Evolutionary conservation across 2,888 invertebrate genomes (phyloP).

Genomic region (Drosophila paucipuncta): DNA sequence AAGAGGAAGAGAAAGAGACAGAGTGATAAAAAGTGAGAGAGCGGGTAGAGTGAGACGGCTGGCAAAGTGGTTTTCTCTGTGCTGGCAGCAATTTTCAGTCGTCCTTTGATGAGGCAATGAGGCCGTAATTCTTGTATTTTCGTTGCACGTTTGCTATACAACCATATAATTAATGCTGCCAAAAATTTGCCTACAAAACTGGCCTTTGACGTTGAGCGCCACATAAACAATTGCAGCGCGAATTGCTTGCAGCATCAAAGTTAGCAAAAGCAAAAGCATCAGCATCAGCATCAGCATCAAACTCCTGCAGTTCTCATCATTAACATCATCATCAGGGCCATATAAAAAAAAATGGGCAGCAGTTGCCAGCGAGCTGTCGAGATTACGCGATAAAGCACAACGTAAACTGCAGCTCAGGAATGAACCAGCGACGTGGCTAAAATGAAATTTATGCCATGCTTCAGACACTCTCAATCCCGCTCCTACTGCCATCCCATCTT

Average conservation of each 20-base stretch:
- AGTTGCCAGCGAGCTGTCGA: slow-evolving; percentile 61
- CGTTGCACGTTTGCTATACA: slow-evolving; percentile 32
- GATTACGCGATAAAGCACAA: slow-evolving; percentile 75
- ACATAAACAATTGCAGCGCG: slow-evolving; percentile 58
- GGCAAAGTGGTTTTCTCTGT: slow-evolving; percentile 39
- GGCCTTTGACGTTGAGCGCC: slow-evolving; percentile 31
- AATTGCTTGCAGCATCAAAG: slow-evolving; percentile 47
- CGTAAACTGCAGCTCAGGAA: slow-evolving; percentile 58
- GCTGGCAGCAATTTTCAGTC: slow-evolving; percentile 27
- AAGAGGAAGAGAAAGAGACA: not conserved
- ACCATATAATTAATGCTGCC: slow-evolving; percentile 57
- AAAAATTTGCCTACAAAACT: slow-evolving; percentile 54
- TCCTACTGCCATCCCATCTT: slow-evolving; percentile 5
- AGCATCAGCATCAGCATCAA: slow-evolving; percentile 37
- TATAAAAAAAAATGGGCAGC: slow-evolving; percentile 47
- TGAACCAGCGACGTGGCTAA: slow-evolving; percentile 68
- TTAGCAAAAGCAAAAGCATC: slow-evolving; percentile 48
- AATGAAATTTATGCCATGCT: slow-evolving; percentile 62
- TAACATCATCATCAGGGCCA: slow-evolving; percentile 68
- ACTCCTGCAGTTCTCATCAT: slow-evolving; percentile 33
- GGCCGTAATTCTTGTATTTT: slow-evolving; percentile 16
- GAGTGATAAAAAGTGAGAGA: not conserved
- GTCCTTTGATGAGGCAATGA: slow-evolving; percentile 19
- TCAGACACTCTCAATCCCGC: slow-evolving; percentile 15
- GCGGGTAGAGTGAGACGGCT: not conserved